Evolutionary conservation across 2,888 invertebrate species (phyloP).

Genomic region (Chloromyia formosa): DNA sequence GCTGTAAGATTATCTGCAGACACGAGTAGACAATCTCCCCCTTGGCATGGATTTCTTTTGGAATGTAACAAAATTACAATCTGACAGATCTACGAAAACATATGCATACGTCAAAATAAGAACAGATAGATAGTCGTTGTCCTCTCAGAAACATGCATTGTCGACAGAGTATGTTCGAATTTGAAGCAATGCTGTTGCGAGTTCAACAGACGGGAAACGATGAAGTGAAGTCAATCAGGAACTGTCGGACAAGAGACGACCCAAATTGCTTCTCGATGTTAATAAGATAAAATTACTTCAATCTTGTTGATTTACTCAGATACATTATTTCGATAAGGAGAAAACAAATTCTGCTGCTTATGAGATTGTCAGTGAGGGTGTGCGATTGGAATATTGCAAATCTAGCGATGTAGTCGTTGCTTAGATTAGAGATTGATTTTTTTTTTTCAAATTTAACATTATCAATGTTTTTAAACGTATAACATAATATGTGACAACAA

Average conservation of each 20-base stretch:
- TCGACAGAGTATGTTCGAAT: background rate
- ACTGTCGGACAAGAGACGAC: slow-evolving; percentile 32
- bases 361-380: slow-evolving; percentile 21
- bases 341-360: slow-evolving; percentile 27
- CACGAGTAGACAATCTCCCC: background rate
- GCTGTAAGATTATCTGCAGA: background rate
- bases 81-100: slow-evolving; percentile 35
- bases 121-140: background rate
- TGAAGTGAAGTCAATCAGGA: slow-evolving; percentile 40
- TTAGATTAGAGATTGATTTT: too few species aligned
- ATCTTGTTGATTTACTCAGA: slow-evolving; percentile 36
- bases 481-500: too few species aligned
- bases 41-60: background rate
- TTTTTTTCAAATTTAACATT: too few species aligned
- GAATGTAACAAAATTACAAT: slow-evolving; percentile 27
- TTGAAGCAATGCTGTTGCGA: slow-evolving; percentile 25
- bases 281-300: slow-evolving; percentile 40
- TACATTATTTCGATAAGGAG: slow-evolving; percentile 32
- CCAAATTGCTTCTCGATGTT: slow-evolving; percentile 32
- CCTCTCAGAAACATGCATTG: background rate
- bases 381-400: too few species aligned
- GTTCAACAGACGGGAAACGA: slow-evolving; percentile 10
- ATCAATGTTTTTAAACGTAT: too few species aligned
- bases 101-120: slow-evolving; percentile 18
- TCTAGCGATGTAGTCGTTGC: too few species aligned